Evolutionary conservation across 2,797 vertebrate genomes (phyloP).

Genomic region (Pempheris klunzingeri): DNA sequence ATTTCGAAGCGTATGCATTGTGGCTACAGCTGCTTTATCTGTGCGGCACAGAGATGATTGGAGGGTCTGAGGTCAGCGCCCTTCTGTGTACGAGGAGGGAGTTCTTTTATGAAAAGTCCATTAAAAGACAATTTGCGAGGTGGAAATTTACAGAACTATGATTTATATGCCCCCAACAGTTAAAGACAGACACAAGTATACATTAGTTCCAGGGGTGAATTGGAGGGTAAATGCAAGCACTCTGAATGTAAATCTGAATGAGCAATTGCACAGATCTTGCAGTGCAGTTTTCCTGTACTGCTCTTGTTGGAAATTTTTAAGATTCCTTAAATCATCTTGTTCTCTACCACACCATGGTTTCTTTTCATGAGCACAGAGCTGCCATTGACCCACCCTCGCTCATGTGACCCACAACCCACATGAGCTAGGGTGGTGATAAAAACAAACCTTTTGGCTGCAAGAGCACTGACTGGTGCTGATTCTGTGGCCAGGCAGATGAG

Average conservation of each 20-base stretch:
- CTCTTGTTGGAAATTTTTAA: slow-evolving; percentile 16
- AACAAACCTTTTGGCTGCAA: slow-evolving; percentile 57
- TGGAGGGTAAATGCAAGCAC: slow-evolving; percentile 33
- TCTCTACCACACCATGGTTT: slow-evolving; percentile 5
- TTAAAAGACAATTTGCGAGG: slow-evolving; percentile 55
- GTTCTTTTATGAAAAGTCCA: slow-evolving; percentile 59
- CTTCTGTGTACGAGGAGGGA: slow-evolving; percentile 24
- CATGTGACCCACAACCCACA: slow-evolving; percentile 26
- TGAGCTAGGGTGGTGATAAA: slow-evolving; percentile 36
- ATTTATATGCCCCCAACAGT: slow-evolving; percentile 43
- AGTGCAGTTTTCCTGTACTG: neutral
- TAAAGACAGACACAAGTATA: slow-evolving; percentile 56
- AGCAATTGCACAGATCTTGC: slow-evolving; percentile 23
- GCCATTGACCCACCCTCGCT: too few relatives aligned
- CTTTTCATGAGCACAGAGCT: slow-evolving; percentile 11
- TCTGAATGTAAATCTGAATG: slow-evolving; percentile 34
- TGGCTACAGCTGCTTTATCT: slow-evolving; percentile 19
- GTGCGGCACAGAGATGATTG: slow-evolving; percentile 31
- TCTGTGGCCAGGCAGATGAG: slow-evolving; percentile 23
- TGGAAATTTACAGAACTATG: slow-evolving; percentile 46
- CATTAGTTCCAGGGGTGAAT: slow-evolving; percentile 41
- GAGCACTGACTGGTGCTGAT: slow-evolving; percentile 32
- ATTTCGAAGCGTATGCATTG: neutral
- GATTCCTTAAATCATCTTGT: slow-evolving; percentile 34
- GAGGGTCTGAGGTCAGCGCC: slow-evolving; percentile 41